Evolutionary conservation across 1,140 invertebrate genomes (phyloP).

Genomic region (Philaenus spumarius): DNA sequence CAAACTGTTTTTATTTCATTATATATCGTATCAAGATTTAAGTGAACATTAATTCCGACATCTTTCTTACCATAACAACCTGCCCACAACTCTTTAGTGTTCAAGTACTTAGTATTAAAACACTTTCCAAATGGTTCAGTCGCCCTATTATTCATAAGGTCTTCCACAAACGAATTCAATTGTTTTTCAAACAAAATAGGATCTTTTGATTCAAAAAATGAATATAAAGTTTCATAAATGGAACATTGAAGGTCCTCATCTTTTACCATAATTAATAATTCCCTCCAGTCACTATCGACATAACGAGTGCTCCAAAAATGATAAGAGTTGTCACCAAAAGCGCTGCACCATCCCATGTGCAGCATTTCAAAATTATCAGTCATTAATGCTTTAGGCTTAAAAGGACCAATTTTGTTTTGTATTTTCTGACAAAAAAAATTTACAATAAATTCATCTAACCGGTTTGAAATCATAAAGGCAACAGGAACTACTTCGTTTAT

Average conservation of each 20-base stretch:
- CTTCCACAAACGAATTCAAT: neutral
- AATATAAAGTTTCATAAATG: slow-evolving; percentile 19
- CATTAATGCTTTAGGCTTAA: slow-evolving; percentile 7
- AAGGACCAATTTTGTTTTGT: neutral
- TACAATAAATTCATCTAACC: neutral
- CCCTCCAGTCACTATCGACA: slow-evolving; percentile 19
- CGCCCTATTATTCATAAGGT: neutral
- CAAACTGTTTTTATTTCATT: slow-evolving; percentile 14
- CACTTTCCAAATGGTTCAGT: slow-evolving; percentile 11
- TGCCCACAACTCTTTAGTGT: slow-evolving; percentile 9
- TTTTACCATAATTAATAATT: slow-evolving; percentile 4
- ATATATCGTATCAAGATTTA: slow-evolving; percentile 13
- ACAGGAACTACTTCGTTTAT: slow-evolving; percentile 16
- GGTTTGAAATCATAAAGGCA: slow-evolving; percentile 10
- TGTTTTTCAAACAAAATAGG: neutral
- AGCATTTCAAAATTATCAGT: slow-evolving; percentile 10
- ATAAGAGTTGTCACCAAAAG: slow-evolving; percentile 7
- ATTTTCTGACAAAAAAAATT: slow-evolving; percentile 8
- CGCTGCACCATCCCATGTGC: slow-evolving; percentile 7
- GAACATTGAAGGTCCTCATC: slow-evolving; percentile 19
- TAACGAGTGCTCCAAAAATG: slow-evolving; percentile 17
- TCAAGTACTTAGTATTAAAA: slow-evolving; percentile 12
- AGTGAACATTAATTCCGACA: slow-evolving; percentile 10
- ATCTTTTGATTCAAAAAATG: slow-evolving; percentile 11
- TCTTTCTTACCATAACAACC: slow-evolving; percentile 11